Conservation (phyloP, 2,888 invertebrate species). For the Tuta absoluta region DNA sequence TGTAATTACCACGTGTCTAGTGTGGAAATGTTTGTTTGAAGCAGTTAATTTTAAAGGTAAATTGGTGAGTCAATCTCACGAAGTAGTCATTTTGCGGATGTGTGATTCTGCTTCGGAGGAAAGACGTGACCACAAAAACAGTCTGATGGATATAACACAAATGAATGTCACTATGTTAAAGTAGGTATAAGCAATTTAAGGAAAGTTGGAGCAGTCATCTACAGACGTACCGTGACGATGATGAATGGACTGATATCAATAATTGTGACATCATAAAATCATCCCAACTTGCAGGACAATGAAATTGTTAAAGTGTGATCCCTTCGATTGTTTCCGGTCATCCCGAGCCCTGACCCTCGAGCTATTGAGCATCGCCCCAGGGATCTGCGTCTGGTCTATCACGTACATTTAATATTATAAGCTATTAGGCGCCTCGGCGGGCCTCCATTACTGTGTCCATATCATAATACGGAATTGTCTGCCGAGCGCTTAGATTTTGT, state of each 20-base stretch:
- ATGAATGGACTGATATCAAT: too few species aligned
- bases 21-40: background rate
- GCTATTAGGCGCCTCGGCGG: conserved; percentile 76
- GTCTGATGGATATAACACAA: too few species aligned
- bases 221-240: too few species aligned
- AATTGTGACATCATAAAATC: background rate
- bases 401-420: conserved; percentile 78
- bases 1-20: conserved; percentile 16
- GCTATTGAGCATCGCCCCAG: conserved; percentile 31
- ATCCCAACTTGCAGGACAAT: conserved; percentile 9
- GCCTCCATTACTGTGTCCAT: conserved; percentile 78
- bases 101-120: too few species aligned
- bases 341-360: conserved; percentile 39
- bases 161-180: too few species aligned
- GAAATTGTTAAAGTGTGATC: conserved; percentile 21
- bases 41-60: background rate
- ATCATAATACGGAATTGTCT: conserved; percentile 80
- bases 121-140: too few species aligned
- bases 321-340: conserved; percentile 46
- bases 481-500: conserved; percentile 73
- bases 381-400: conserved; percentile 57
- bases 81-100: too few species aligned
- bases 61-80: too few species aligned
- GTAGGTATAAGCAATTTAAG: too few species aligned
- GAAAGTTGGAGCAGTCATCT: too few species aligned